Conservation (phyloP, 1,140 invertebrate species). For the Atta cephalotes region DNA sequence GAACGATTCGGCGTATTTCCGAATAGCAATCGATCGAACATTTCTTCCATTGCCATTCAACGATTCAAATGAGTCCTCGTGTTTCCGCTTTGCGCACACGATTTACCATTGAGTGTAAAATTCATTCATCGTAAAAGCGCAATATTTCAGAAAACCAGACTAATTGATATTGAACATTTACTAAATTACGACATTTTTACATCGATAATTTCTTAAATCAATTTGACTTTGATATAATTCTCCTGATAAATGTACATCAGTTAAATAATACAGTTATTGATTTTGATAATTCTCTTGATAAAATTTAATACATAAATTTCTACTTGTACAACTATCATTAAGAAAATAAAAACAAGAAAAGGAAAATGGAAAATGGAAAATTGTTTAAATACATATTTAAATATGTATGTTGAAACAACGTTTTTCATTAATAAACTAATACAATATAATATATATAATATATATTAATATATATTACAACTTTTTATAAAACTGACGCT, state of each 20-base stretch:
- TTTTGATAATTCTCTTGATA: no score
- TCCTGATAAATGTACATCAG: neutral
- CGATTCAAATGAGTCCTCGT: slow-evolving; percentile 37
- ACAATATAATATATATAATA: no score
- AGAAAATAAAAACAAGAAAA: neutral
- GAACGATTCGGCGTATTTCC: slow-evolving; percentile 43
- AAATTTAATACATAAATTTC: neutral
- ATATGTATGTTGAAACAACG: neutral
- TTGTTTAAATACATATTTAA: neutral
- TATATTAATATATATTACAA: neutral
- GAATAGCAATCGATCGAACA: slow-evolving; percentile 65
- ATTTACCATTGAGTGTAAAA: slow-evolving; percentile 18
- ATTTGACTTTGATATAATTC: no score
- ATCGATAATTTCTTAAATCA: neutral
- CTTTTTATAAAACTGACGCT: neutral
- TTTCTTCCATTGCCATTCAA: slow-evolving; percentile 51
- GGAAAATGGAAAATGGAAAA: neutral
- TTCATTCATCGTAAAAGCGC: slow-evolving; percentile 41
- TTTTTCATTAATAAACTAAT: slow-evolving; percentile 9
- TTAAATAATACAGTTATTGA: no score
- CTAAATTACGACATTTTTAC: neutral
- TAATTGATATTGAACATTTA: slow-evolving; percentile 47
- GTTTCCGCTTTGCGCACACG: slow-evolving; percentile 51
- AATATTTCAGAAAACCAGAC: slow-evolving; percentile 21
- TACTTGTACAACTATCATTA: neutral